These are phyloP conservation scores for Agonopterix arenella DNA, from an alignment of 2,888 invertebrate species.

Conservation along the genomic window DNA sequence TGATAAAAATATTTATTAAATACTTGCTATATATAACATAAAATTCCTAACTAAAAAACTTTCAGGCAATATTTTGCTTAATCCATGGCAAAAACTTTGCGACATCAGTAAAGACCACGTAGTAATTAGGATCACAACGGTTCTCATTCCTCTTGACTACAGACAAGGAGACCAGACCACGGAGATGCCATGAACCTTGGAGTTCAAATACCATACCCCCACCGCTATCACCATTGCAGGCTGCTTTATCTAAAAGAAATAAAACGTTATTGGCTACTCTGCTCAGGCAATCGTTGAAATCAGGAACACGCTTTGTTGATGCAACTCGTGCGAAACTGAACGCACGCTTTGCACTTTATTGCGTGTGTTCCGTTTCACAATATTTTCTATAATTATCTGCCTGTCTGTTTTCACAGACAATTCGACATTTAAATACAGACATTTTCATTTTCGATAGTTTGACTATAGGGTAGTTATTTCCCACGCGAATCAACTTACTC, in stretches of 20 bases:
- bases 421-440: too few relatives aligned
- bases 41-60: background rate
- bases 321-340: too few relatives aligned
- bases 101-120: constrained; percentile 78
- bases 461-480: too few relatives aligned
- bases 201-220: constrained; percentile 67
- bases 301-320: too few relatives aligned
- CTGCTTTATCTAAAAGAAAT: constrained; percentile 66
- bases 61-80: constrained; percentile 28
- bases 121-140: constrained; percentile 76
- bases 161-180: constrained; percentile 75
- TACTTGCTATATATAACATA: constrained; percentile 6
- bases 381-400: too few relatives aligned
- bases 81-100: constrained; percentile 77
- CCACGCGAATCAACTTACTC: background rate
- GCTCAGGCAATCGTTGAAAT: too few relatives aligned
- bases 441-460: too few relatives aligned
- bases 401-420: too few relatives aligned
- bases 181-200: constrained; percentile 53
- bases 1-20: too few relatives aligned
- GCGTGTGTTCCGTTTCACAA: too few relatives aligned
- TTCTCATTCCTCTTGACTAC: constrained; percentile 74
- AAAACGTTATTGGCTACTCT: background rate
- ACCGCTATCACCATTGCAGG: constrained; percentile 74
- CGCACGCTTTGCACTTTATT: too few relatives aligned